These are phyloP conservation scores for Cinclus cinclus DNA, from an alignment of 2,113 vertebrate species.

Conservation along the genomic window DNA sequence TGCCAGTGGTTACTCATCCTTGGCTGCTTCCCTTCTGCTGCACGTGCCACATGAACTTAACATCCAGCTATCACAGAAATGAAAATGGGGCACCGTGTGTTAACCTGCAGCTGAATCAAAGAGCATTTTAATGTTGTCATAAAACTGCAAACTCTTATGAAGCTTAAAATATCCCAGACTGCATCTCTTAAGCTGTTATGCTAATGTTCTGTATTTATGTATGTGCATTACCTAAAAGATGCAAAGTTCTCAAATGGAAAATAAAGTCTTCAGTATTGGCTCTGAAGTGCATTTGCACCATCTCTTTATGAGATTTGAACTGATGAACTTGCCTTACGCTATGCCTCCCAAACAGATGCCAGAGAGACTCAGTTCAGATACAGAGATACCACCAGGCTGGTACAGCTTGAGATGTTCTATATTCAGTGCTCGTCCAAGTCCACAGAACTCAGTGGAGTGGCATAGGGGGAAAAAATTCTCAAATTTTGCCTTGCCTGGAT, in stretches of 20 bases:
- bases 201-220: conserved; percentile 5
- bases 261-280: background rate
- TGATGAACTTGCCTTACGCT: conserved; percentile 38
- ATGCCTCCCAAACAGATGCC: conserved; percentile 26
- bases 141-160: background rate
- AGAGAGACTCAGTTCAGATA: background rate
- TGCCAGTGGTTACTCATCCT: background rate
- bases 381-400: background rate
- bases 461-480: rapidly evolving
- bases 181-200: background rate
- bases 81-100: background rate
- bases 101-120: background rate
- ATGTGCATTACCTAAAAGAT: conserved; percentile 21
- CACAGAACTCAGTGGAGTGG: background rate
- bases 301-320: background rate
- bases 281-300: conserved; percentile 4
- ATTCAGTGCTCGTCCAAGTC: background rate
- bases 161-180: background rate
- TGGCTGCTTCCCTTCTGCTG: background rate
- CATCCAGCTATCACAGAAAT: background rate
- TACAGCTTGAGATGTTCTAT: background rate
- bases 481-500: background rate
- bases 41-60: background rate
- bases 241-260: background rate
- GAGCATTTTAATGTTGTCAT: background rate